phyloP scores from a whole-genome alignment of 2,113 vertebrate genomes.

The Cochlearius cochlearius region DNA sequence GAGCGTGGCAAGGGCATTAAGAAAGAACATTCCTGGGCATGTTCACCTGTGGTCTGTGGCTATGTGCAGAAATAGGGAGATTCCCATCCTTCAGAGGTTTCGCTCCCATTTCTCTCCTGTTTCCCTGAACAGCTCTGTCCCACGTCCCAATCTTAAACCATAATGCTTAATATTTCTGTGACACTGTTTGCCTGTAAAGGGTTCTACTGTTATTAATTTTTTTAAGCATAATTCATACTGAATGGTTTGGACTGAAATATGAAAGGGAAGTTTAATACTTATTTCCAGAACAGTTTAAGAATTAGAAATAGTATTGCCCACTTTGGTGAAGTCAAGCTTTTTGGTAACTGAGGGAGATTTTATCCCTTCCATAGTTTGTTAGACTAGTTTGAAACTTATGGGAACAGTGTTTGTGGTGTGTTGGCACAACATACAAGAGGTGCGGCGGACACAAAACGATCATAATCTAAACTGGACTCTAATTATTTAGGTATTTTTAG shows the following conservation, averaged over 20 bases:
- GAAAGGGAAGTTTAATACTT: neutral
- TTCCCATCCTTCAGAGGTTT: neutral
- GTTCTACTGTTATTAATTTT: neutral
- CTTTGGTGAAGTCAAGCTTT: neutral
- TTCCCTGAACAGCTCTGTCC: neutral
- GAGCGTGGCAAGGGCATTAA: neutral
- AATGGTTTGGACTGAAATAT: neutral
- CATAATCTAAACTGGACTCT: neutral
- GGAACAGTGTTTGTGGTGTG: neutral
- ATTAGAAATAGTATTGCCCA: neutral
- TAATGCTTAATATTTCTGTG: neutral
- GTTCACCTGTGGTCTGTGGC: neutral
- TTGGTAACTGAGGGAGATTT: neutral
- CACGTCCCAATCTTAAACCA: neutral
- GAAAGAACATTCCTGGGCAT: neutral
- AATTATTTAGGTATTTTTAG: neutral
- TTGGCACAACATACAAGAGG: neutral
- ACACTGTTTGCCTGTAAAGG: accelerated
- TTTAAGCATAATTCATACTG: neutral
- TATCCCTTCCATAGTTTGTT: neutral
- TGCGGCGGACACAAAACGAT: neutral
- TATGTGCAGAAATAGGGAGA: neutral
- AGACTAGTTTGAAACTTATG: neutral
- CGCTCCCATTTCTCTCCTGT: neutral
- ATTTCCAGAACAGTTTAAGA: neutral